Percentiles rank a stretch among this genome's conserved stretches.
phyloP scores from a whole-genome alignment of 1,140 invertebrate genomes.

The Orchestia grillus region DNA sequence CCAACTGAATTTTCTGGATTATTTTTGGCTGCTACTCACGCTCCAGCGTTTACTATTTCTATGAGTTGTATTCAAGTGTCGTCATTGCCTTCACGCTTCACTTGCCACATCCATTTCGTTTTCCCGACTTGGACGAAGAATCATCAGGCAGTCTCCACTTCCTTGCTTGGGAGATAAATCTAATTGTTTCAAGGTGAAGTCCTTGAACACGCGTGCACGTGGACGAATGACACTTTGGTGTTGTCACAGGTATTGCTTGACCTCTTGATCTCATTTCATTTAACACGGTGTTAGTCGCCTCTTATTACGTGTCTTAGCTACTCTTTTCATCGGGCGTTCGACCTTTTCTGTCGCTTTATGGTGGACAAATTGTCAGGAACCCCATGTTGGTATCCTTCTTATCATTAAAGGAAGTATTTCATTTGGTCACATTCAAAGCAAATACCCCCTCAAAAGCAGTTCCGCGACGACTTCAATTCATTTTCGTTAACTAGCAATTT shows the following conservation, averaged over 20 bases:
- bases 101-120: background rate
- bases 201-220: background rate
- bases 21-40: background rate
- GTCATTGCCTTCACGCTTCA: background rate
- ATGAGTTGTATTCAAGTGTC: background rate
- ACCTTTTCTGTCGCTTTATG: slow-evolving; percentile 6
- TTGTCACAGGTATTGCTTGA: slow-evolving; percentile 29
- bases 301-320: background rate
- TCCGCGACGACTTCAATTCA: background rate
- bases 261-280: slow-evolving; percentile 53
- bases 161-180: background rate
- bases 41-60: background rate
- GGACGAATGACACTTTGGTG: background rate
- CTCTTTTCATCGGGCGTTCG: background rate
- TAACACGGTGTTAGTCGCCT: background rate
- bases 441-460: background rate
- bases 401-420: slow-evolving; percentile 40
- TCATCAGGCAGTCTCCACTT: background rate
- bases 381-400: background rate
- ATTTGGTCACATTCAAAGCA: slow-evolving; percentile 6
- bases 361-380: background rate
- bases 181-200: background rate
- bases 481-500: background rate
- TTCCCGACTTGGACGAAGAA: background rate
- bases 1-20: background rate